phyloP scores from a whole-genome alignment of 2,113 vertebrate genomes.

The Chloebia gouldiae region DNA sequence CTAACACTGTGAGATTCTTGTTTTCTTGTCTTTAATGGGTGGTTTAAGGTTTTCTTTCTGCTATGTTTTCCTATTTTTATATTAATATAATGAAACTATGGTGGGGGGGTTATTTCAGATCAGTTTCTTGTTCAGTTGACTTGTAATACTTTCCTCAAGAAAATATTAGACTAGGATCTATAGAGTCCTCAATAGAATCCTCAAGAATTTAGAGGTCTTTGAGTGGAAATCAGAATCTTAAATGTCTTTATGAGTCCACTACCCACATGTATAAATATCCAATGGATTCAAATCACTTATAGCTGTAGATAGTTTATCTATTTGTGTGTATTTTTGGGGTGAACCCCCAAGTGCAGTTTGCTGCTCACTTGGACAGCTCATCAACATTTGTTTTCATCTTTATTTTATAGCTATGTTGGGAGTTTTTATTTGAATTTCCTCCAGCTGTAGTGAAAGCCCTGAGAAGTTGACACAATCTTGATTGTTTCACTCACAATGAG shows the following conservation, averaged over 20 bases:
- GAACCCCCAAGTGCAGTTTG: neutral
- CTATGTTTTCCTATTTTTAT: neutral
- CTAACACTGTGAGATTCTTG: neutral
- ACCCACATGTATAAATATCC: neutral
- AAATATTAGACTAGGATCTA: neutral
- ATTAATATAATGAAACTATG: neutral
- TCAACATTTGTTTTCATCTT: neutral
- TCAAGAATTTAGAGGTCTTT: neutral
- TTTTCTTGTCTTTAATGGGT: neutral
- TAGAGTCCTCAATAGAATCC: neutral
- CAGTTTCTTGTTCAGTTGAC: neutral
- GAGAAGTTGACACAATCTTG: neutral
- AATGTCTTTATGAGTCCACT: neutral
- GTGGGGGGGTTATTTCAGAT: accelerated
- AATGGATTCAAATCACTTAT: neutral
- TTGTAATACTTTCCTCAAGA: neutral
- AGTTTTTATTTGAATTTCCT: neutral
- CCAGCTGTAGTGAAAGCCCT: neutral
- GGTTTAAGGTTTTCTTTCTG: neutral
- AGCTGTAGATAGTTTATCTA: neutral
- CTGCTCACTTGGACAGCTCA: neutral
- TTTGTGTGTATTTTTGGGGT: neutral
- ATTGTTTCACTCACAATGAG: neutral
- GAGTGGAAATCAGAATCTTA: neutral
- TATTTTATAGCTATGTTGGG: neutral